phyloP scores from a whole-genome alignment of 1,140 invertebrate species.

The Sipha flava region DNA sequence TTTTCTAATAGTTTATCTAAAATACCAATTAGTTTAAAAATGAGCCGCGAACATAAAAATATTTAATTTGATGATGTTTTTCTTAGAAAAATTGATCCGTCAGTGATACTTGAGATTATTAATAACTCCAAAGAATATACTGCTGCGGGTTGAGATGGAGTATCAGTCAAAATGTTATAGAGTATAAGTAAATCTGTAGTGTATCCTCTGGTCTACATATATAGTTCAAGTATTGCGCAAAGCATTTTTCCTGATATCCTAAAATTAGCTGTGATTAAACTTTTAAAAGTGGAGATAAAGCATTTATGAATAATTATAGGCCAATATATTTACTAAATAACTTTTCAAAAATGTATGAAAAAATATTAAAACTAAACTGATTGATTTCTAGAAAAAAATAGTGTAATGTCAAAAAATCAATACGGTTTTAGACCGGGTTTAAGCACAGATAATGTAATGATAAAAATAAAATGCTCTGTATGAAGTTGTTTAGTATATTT shows the following conservation, averaged over 20 bases:
- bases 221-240: neutral
- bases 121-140: neutral
- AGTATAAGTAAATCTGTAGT: neutral
- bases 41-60: neutral
- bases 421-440: neutral
- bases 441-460: neutral
- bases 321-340: neutral
- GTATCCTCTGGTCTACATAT: neutral
- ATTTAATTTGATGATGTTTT: neutral
- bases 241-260: neutral
- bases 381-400: constrained; percentile 18
- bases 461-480: too few species aligned
- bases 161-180: neutral
- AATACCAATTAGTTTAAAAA: neutral
- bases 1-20: neutral
- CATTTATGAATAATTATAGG: constrained; percentile 10
- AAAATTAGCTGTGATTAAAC: neutral
- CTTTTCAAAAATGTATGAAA: constrained; percentile 19
- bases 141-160: neutral
- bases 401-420: neutral
- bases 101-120: neutral
- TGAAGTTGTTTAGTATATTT: neutral
- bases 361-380: neutral
- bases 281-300: neutral
- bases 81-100: neutral